phyloP scores from a whole-genome alignment of 2,797 vertebrate genomes.

The Ptychadena robeensis region DNA sequence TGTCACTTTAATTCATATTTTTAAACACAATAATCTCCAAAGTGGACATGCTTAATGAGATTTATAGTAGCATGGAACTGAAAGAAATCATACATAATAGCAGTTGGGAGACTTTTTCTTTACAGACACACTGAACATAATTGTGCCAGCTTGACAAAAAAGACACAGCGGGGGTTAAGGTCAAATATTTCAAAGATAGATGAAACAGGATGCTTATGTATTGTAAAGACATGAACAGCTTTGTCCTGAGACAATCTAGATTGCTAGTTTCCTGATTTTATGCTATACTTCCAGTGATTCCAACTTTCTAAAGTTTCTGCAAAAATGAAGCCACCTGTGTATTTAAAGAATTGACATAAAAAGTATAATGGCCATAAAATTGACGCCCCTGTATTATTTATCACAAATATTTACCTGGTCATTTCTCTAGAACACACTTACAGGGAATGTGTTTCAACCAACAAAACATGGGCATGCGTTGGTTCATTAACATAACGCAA shows the following conservation, averaged over 20 bases:
- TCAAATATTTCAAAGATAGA: constrained; percentile 21
- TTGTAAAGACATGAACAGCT: constrained; percentile 16
- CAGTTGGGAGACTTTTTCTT: not conserved
- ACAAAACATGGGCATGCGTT: not conserved
- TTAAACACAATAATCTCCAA: not conserved
- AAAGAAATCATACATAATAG: constrained; percentile 1
- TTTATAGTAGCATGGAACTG: not conserved
- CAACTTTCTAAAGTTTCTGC: constrained; percentile 2
- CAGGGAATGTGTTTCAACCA: not conserved
- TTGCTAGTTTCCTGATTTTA: constrained; percentile 26
- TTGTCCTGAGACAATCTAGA: not conserved
- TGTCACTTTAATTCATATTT: constrained; percentile 13
- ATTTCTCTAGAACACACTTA: not conserved
- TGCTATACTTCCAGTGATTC: not conserved
- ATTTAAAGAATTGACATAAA: not conserved
- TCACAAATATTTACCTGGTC: not conserved
- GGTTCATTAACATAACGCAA: not conserved
- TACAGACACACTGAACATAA: not conserved
- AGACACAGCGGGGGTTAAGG: constrained; percentile 18
- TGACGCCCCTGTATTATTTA: not conserved
- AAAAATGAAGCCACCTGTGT: not conserved
- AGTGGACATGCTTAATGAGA: constrained; percentile 1
- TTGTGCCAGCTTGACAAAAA: not conserved
- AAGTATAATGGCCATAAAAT: not conserved
- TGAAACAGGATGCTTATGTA: constrained; percentile 11